These are phyloP conservation scores for Petromus typicus DNA, from an alignment of 2,113 vertebrate species.

Conservation along the genomic window DNA sequence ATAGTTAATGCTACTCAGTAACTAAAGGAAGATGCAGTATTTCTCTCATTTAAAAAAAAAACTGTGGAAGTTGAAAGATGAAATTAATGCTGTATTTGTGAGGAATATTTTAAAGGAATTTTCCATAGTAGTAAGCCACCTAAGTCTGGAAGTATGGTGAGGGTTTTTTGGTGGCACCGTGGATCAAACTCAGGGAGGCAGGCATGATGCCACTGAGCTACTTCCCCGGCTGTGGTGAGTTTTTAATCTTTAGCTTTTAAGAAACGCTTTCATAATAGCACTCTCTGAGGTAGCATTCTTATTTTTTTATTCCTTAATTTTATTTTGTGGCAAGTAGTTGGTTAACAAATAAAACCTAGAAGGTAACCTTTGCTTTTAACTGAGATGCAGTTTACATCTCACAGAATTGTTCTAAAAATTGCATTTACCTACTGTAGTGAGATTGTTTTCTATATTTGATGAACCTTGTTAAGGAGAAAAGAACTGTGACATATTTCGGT, in stretches of 20 bases:
- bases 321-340: conserved; percentile 57
- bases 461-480: conserved; percentile 38
- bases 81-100: conserved; percentile 47
- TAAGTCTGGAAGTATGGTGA: background rate
- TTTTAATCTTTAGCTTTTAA: conserved; percentile 33
- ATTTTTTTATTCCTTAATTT: conserved; percentile 56
- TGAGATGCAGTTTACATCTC: conserved; percentile 69
- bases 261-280: conserved; percentile 64
- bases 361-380: conserved; percentile 69
- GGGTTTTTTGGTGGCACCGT: background rate
- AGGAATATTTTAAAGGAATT: conserved; percentile 54
- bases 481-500: conserved; percentile 78
- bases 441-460: conserved; percentile 78
- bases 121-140: background rate
- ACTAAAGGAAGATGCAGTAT: background rate
- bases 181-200: too few species aligned
- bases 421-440: conserved; percentile 73
- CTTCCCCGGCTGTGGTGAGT: background rate
- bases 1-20: conserved; percentile 31
- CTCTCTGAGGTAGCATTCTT: conserved; percentile 56
- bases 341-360: conserved; percentile 69
- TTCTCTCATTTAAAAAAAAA: conserved; percentile 27
- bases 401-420: conserved; percentile 37
- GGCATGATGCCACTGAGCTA: too few species aligned
- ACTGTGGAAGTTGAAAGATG: conserved; percentile 41